Evolutionary conservation across 1,140 invertebrate genomes (phyloP), one percentile per base, ranked within the genome.

Genomic region (Sycobia sp.): DNA sequence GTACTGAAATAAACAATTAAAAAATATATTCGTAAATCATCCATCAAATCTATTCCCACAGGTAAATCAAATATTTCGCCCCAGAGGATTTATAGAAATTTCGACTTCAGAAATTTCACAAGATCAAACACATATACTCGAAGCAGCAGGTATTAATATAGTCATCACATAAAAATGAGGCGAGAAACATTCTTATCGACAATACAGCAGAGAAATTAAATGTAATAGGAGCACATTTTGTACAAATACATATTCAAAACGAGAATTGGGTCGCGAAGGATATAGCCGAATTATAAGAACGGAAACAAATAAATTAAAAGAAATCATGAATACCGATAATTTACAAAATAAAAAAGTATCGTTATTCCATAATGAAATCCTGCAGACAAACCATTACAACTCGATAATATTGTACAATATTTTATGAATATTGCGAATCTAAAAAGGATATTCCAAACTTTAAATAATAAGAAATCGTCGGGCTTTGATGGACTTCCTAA

Each of bases 201-300:
- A 23, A 60, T 18, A n/a, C 18, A 1, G 20, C n/a, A 10, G 27
- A 60, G 13, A 66, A 66, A 55, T 32, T 66, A 27, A 43, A 62
- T n/a, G 16, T 66, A 4, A 51, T 66, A 10, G 58, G 46, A 1
- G 44, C 58, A 13, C 57, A 65, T n/a, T 66, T 60, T 39, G 23
- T 25, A 44, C 13, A 39, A 3, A 53, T 55, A 1, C 32, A 67
- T 22, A 50, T 20, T 3, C 29, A 61, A 55, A 49, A 55, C n/a
- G 32, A 61, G 27, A 47, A 4, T 4, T 55, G 1, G 64, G 64
- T 13, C 29, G 38, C 9, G 16, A 27, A 22, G 14, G 50, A 10
- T 13, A 54, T 1, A 65, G 32, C 9, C n/a, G 22, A 41, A 27
- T 65, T 2, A 44, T 57, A 0, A 25, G 38, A 7, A 34, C 14